These are phyloP conservation scores for Drosophila tanythrix DNA, from an alignment of 2,888 invertebrate genomes.

Conservation along the genomic window DNA sequence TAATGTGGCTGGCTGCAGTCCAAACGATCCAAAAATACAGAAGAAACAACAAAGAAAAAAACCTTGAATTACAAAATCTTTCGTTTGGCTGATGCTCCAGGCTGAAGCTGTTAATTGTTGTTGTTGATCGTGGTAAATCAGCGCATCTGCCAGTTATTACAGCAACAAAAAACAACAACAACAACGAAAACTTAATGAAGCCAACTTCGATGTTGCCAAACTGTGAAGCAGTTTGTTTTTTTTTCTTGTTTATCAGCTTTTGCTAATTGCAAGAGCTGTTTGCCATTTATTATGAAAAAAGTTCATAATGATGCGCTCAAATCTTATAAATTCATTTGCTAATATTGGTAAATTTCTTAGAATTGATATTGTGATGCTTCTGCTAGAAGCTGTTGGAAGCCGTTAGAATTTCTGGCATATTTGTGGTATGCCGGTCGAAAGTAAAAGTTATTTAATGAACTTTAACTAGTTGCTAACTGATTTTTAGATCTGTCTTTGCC, in stretches of 20 bases:
- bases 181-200: conserved; percentile 19
- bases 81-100: conserved; percentile 50
- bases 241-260: conserved; percentile 20
- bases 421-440: conserved; percentile 45
- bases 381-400: conserved; percentile 47
- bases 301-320: conserved; percentile 31
- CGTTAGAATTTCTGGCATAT: conserved; percentile 12
- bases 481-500: conserved; percentile 14
- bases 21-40: neutral
- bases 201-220: conserved; percentile 36
- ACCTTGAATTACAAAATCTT: conserved; percentile 79
- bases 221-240: conserved; percentile 16
- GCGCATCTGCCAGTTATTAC: conserved; percentile 50
- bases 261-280: conserved; percentile 57
- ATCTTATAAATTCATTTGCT: conserved; percentile 45
- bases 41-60: conserved; percentile 39
- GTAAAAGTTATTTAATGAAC: conserved; percentile 64
- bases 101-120: conserved; percentile 36
- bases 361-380: conserved; percentile 16
- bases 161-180: conserved; percentile 3
- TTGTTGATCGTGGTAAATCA: conserved; percentile 48
- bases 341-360: conserved; percentile 35
- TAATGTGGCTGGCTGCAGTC: conserved; percentile 58
- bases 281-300: conserved; percentile 7
- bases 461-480: conserved; percentile 72